phyloP scores from a whole-genome alignment of 2,113 vertebrate genomes.

The Lucifuga dentata region DNA sequence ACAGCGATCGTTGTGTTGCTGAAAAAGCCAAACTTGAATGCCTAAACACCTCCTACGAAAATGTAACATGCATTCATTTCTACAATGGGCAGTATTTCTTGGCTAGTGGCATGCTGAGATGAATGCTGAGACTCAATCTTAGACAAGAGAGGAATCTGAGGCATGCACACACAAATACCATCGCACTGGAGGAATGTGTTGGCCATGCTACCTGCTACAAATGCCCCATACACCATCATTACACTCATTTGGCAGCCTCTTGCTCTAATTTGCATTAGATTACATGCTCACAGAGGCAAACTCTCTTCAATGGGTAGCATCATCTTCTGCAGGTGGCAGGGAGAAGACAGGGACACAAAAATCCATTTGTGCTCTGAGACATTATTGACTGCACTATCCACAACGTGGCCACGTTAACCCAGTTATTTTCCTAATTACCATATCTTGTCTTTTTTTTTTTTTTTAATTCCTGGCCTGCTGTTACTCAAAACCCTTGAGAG shows the following conservation, averaged over 20 bases:
- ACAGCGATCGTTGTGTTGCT: slow-evolving; percentile 31
- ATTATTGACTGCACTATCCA: slow-evolving; percentile 55
- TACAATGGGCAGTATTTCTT: slow-evolving; percentile 7
- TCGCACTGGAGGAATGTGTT: slow-evolving; percentile 26
- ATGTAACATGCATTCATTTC: neutral
- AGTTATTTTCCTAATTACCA: slow-evolving; percentile 71
- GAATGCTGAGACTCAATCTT: slow-evolving; percentile 22
- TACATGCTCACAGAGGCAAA: slow-evolving; percentile 63
- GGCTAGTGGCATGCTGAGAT: slow-evolving; percentile 25
- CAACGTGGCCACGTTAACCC: slow-evolving; percentile 70
- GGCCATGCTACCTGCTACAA: slow-evolving; percentile 34
- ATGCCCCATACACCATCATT: slow-evolving; percentile 35
- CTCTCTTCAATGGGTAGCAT: slow-evolving; percentile 65
- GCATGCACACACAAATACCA: slow-evolving; percentile 1
- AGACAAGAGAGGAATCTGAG: slow-evolving; percentile 30
- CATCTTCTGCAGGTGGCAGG: slow-evolving; percentile 68
- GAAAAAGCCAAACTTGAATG: slow-evolving; percentile 35
- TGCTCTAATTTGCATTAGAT: slow-evolving; percentile 73
- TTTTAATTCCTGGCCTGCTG: slow-evolving; percentile 39
- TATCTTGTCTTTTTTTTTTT: slow-evolving; percentile 57
- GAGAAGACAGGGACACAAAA: slow-evolving; percentile 48
- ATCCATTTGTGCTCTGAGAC: slow-evolving; percentile 64
- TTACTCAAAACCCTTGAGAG: slow-evolving; percentile 43
- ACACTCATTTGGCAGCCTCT: slow-evolving; percentile 63
- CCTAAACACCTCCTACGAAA: slow-evolving; percentile 4